Conservation (phyloP, 2,888 invertebrate genomes). For the Lissocephala sabroskyi region DNA sequence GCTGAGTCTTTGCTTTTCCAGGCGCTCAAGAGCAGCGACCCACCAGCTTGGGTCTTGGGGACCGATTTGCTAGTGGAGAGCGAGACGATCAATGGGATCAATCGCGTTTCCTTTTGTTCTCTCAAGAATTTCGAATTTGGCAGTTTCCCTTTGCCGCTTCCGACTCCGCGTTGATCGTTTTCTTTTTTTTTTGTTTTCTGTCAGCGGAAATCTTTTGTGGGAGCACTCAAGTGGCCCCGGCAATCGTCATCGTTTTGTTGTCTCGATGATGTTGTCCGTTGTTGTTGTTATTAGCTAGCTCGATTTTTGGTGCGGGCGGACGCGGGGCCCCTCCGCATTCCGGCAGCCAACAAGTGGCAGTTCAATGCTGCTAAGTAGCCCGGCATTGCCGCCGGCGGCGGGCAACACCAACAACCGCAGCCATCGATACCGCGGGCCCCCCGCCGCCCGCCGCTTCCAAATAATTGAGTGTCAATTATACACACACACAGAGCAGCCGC, state of each 20-base stretch:
- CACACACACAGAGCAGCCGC: constrained; percentile 15
- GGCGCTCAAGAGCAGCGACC: no score
- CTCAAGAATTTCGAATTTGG: constrained; percentile 37
- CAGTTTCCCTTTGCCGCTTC: no score
- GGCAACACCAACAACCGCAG: constrained; percentile 20
- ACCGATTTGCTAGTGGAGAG: no score
- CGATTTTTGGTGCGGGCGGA: constrained; percentile 41
- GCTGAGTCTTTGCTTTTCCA: no score
- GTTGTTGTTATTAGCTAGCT: constrained; percentile 59
- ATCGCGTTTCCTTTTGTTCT: constrained; percentile 56
- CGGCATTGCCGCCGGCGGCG: constrained; percentile 56
- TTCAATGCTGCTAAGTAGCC: constrained; percentile 59
- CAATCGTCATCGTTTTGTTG: constrained; percentile 4
- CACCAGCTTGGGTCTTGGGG: no score
- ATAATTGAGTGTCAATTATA: constrained; percentile 61
- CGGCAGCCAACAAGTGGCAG: constrained; percentile 54
- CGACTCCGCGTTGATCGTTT: constrained; percentile 5
- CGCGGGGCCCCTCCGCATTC: constrained; percentile 31
- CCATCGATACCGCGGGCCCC: constrained; percentile 37
- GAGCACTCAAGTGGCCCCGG: constrained; percentile 41
- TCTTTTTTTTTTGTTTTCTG: constrained; percentile 29
- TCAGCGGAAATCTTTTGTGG: constrained; percentile 59
- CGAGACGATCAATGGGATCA: constrained; percentile 58
- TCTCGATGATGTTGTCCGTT: constrained; percentile 11
- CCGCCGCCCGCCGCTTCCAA: constrained; percentile 30